Evolutionary conservation across 2,797 vertebrate species (phyloP).

Genomic region (Vultur gryphus): DNA sequence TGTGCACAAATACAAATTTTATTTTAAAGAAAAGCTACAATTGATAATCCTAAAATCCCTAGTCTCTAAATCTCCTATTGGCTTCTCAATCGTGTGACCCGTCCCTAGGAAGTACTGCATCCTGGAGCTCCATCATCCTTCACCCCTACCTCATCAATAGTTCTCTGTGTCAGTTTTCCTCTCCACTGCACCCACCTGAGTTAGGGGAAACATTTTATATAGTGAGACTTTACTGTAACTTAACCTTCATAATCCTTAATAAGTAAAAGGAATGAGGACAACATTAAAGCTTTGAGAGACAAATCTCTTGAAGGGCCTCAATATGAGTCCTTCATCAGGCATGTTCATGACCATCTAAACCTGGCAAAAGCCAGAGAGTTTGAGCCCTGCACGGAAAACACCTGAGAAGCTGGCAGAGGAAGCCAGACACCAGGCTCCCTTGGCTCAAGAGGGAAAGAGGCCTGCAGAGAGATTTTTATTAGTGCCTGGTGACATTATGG

Average conservation of each 20-base stretch:
- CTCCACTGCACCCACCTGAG: neutral
- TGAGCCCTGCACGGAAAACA: neutral
- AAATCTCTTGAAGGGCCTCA: neutral
- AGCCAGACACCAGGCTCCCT: neutral
- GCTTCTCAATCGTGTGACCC: rapidly evolving
- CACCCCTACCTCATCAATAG: neutral
- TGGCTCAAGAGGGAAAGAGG: neutral
- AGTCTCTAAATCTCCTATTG: neutral
- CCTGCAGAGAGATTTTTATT: neutral
- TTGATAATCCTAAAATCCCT: neutral
- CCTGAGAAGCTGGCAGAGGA: neutral
- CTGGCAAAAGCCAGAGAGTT: neutral
- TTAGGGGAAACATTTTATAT: neutral
- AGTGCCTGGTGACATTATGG: neutral
- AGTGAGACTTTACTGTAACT: neutral
- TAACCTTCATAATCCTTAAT: neutral
- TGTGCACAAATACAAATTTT: neutral
- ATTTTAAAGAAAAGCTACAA: neutral
- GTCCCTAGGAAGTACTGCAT: neutral
- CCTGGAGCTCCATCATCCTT: neutral
- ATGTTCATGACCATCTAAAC: neutral
- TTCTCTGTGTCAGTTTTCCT: neutral
- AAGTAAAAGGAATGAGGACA: neutral
- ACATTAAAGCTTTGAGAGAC: neutral
- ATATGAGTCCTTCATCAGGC: neutral